phyloP scores from a whole-genome alignment of 1,140 invertebrate species.

The Acromyrmex echinatior region DNA sequence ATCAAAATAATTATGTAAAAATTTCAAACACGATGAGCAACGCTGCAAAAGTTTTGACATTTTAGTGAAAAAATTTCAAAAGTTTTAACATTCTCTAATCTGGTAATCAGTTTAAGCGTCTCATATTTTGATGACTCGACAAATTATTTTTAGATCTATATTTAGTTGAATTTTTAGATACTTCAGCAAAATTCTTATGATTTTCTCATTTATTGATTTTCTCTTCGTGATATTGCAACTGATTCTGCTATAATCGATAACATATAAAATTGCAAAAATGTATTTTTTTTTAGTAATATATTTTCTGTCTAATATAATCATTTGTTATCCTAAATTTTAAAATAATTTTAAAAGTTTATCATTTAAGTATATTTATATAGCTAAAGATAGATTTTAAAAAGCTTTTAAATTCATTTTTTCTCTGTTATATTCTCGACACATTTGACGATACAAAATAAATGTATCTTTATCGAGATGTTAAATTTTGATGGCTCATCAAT shows the following conservation, averaged over 20 bases:
- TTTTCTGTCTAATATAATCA: neutral
- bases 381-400: neutral
- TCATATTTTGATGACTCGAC: too few species aligned
- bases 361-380: too few species aligned
- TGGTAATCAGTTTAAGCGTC: too few species aligned
- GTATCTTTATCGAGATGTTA: conserved; percentile 32
- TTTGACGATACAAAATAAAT: conserved; percentile 15
- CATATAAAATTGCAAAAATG: neutral
- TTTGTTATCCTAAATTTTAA: neutral
- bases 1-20: too few species aligned
- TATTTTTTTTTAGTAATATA: neutral
- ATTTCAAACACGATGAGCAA: too few species aligned
- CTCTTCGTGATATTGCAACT: neutral
- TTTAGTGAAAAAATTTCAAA: too few species aligned
- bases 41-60: too few species aligned
- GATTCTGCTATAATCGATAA: neutral
- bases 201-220: neutral
- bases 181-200: too few species aligned
- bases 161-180: too few species aligned
- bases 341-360: neutral
- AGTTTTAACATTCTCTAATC: too few species aligned
- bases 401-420: neutral
- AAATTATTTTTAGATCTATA: too few species aligned
- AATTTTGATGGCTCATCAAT: conserved; percentile 36
- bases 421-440: neutral